Conservation (phyloP, 2,113 vertebrate genomes). For the Tauraco erythrolophus region DNA sequence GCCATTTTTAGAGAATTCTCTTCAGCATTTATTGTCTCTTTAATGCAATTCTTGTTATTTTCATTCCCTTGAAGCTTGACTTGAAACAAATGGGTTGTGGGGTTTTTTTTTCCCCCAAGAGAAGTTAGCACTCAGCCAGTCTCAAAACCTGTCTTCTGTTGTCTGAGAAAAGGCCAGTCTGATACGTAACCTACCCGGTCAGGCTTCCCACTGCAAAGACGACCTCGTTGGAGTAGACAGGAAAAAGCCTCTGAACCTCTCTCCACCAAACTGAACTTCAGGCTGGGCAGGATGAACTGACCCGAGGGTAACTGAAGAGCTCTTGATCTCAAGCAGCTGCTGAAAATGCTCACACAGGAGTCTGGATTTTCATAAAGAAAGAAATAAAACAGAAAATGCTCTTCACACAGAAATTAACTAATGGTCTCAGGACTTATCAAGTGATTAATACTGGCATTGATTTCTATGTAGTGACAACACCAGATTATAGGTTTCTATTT, state of each 20-base stretch:
- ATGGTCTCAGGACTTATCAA: accelerated
- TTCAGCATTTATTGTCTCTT: not conserved
- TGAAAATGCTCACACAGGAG: not conserved
- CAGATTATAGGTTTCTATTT: not conserved
- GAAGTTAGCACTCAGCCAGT: not conserved
- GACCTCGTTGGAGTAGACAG: accelerated
- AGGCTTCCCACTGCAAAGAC: not conserved
- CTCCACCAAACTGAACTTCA: not conserved
- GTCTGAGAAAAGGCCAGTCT: not conserved
- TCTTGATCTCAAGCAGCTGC: not conserved
- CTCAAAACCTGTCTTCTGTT: not conserved
- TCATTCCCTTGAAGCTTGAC: not conserved
- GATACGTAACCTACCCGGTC: not conserved
- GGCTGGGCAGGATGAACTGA: not conserved
- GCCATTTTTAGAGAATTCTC: not conserved
- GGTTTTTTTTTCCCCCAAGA: too few relatives aligned
- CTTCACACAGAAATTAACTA: not conserved
- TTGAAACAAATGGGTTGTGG: not conserved
- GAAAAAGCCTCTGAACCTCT: not conserved
- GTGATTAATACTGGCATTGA: not conserved
- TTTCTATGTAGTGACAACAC: not conserved
- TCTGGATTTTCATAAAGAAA: not conserved
- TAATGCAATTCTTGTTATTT: not conserved
- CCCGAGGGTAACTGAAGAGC: not conserved
- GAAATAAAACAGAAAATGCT: not conserved